Base-by-base conservation (phyloP, 2,888 invertebrate species). In the Stenotaenia linearis region DNA sequence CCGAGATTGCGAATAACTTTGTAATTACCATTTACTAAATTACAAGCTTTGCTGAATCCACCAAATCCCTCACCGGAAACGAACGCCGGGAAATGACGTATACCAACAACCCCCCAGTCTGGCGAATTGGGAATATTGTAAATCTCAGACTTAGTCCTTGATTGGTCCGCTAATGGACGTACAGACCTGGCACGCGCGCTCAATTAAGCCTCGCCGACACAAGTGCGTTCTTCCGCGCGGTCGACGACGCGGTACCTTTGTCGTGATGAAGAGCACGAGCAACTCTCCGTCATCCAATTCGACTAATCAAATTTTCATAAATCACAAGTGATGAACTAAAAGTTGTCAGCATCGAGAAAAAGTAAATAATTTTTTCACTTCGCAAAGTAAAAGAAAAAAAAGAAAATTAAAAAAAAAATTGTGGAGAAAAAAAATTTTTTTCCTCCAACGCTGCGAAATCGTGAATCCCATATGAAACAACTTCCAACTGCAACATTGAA, bases 221-320 rank as follows among this genome's bases (percentile, higher is more conserved):
- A 61, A 61, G 61, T 25, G 61, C 61, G 61, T 61, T 61, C 61
- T 61, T 61, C 61, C 61, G 61, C 61, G 61, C 61, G 61, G 61
- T 61, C 61, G 61, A 61, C 61, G 61, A 61, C 61, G 61, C 61
- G 61, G 61, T 61, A 61, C 61, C 61, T 61, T 61, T 61, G 61
- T 61, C 61, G 61, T 61, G 61, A 61, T 61, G 61, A 61, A 61
- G 61, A 61, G 61, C 61, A 61, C 61, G 61, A 61, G 61, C 25
- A 7, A 25, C 61, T 61, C 61, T 61, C 61, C 61, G 61, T 61
- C 61, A 61, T 61, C 61, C 61, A 61, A 61, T 61, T 61, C 61
- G 61, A 61, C 61, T 61, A 61, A 61, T 61, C 61, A 61, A 61
- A 61, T 61, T 61, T 61, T 61, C 61, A 61, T 61, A 61, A 61